phyloP scores from a whole-genome alignment of 2,888 invertebrate species.

The Erebia aethiops region DNA sequence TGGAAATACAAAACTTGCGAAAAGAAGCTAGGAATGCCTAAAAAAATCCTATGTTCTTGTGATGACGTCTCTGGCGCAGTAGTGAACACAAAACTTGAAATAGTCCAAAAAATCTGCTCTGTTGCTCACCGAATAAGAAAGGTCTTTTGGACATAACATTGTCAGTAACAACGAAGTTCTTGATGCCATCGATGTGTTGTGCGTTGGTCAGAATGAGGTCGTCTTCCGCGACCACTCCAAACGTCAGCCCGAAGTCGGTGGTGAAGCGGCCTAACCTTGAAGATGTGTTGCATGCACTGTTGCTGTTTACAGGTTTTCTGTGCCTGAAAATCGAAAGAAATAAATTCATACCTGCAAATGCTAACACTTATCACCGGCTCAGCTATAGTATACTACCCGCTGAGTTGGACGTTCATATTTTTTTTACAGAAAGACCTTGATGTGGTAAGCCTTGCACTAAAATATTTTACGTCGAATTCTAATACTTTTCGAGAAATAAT shows the following conservation, averaged over 20 bases:
- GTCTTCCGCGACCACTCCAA: slow-evolving; percentile 62
- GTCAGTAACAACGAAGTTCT: slow-evolving; percentile 59
- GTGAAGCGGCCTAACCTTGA: slow-evolving; percentile 50
- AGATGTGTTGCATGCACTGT: slow-evolving; percentile 50
- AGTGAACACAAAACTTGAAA: background rate
- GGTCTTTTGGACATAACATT: slow-evolving; percentile 48
- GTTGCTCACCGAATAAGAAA: slow-evolving; percentile 56
- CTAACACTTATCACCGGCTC: too few relatives aligned
- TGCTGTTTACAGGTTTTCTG: slow-evolving; percentile 55
- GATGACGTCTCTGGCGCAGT: too few relatives aligned
- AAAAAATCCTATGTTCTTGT: too few relatives aligned
- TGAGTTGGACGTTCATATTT: too few relatives aligned
- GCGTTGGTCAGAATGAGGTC: slow-evolving; percentile 55
- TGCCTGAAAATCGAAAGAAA: slow-evolving; percentile 45
- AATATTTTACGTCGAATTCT: too few relatives aligned
- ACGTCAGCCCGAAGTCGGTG: slow-evolving; percentile 68
- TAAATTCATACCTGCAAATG: background rate
- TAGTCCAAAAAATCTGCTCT: slow-evolving; percentile 32
- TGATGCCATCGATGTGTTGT: slow-evolving; percentile 46
- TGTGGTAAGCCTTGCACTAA: too few relatives aligned
- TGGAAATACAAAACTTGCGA: too few relatives aligned
- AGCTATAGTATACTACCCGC: too few relatives aligned
- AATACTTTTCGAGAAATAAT: too few relatives aligned
- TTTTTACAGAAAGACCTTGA: too few relatives aligned
- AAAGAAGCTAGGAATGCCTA: too few relatives aligned